Conservation (phyloP, 2,797 vertebrate species). For the Eidolon dupreanum region DNA sequence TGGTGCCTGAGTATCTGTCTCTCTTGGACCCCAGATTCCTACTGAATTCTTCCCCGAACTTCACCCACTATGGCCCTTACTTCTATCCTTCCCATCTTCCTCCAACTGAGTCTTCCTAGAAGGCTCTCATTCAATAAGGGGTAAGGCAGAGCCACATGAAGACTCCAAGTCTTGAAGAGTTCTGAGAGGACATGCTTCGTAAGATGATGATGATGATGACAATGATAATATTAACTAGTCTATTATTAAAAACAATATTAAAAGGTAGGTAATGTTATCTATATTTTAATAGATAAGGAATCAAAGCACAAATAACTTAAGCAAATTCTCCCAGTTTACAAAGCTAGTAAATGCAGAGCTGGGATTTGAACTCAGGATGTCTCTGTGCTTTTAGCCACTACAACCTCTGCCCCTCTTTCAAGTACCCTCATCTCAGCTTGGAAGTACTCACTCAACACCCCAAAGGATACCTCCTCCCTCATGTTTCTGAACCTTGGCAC, state of each 20-base stretch:
- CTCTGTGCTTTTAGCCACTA: neutral
- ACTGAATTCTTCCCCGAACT: neutral
- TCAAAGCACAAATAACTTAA: neutral
- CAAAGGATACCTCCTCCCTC: neutral
- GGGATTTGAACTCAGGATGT: neutral
- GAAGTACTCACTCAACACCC: neutral
- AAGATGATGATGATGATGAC: neutral
- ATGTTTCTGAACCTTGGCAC: neutral
- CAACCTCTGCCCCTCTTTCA: neutral
- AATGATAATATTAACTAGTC: neutral
- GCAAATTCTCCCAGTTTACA: neutral
- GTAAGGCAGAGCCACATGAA: neutral
- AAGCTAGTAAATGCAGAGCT: neutral
- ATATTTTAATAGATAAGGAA: neutral
- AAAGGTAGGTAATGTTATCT: neutral
- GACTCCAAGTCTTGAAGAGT: neutral
- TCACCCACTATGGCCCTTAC: neutral
- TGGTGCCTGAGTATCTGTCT: neutral
- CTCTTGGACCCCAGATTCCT: neutral
- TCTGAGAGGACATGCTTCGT: neutral
- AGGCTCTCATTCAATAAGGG: neutral
- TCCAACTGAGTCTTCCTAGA: conserved; percentile 8
- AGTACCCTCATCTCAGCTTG: neutral
- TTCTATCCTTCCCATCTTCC: no score
- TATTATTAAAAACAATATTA: neutral